phyloP scores from a whole-genome alignment of 2,797 vertebrate species.

The Oryzias dopingdopingensis region DNA sequence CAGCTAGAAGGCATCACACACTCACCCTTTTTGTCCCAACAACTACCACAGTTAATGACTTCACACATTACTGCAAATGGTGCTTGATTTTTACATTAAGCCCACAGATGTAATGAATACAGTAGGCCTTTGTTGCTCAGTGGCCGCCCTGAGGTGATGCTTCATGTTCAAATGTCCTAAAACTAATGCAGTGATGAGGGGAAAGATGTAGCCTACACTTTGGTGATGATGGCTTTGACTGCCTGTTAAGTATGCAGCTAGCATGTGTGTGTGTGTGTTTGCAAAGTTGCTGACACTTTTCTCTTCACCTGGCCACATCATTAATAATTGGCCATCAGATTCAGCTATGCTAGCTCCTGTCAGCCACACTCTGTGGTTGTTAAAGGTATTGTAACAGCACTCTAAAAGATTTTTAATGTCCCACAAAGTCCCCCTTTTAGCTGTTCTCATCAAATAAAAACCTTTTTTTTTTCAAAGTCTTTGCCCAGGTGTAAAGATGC shows the following conservation, averaged over 20 bases:
- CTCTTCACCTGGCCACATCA: constrained; percentile 68
- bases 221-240: constrained; percentile 52
- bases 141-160: constrained; percentile 59
- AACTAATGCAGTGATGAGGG: constrained; percentile 66
- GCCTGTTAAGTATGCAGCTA: constrained; percentile 67
- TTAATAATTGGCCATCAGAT: constrained; percentile 66
- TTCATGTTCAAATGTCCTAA: constrained; percentile 64
- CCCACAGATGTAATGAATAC: constrained; percentile 75
- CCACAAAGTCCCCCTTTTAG: constrained; percentile 42
- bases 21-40: constrained; percentile 72
- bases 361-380: constrained; percentile 51
- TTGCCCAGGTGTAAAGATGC: constrained; percentile 36
- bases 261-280: constrained; percentile 41
- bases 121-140: constrained; percentile 58
- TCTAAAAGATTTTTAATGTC: constrained; percentile 57
- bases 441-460: constrained; percentile 62
- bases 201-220: constrained; percentile 47
- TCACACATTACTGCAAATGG: constrained; percentile 78
- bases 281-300: constrained; percentile 69
- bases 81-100: constrained; percentile 75
- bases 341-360: constrained; percentile 46
- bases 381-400: constrained; percentile 54
- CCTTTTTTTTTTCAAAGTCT: constrained; percentile 60
- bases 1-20: constrained; percentile 71
- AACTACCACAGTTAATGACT: constrained; percentile 81